phyloP scores from a whole-genome alignment of 2,888 invertebrate species.

The Anoplius nigerrimus region DNA sequence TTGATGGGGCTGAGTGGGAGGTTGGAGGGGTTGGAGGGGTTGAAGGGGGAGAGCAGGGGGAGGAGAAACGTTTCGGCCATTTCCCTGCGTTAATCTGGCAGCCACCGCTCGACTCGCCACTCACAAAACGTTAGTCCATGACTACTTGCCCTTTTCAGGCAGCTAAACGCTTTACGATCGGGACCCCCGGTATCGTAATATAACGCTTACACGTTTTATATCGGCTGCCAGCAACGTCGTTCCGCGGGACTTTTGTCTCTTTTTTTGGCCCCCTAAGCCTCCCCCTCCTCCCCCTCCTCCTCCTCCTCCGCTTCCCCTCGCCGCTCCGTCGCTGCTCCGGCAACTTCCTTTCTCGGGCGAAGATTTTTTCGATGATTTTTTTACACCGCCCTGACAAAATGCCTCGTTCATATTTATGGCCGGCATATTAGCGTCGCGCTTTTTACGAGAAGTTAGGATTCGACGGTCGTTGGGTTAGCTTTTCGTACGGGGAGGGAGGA shows the following conservation, averaged over 20 bases:
- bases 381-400: slow-evolving; percentile 61
- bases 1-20: too few species aligned
- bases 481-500: too few species aligned
- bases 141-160: slow-evolving; percentile 33
- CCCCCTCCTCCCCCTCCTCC: too few species aligned
- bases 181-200: slow-evolving; percentile 32
- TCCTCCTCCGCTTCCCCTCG: too few species aligned
- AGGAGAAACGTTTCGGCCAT: slow-evolving; percentile 3
- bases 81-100: slow-evolving; percentile 5
- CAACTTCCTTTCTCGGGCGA: slow-evolving; percentile 1
- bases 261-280: neutral
- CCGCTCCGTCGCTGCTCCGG: too few species aligned
- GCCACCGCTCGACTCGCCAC: neutral
- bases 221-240: neutral
- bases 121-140: slow-evolving; percentile 6
- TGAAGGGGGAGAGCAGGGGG: neutral
- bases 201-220: slow-evolving; percentile 47
- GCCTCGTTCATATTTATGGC: slow-evolving; percentile 62
- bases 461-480: neutral
- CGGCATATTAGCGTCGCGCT: slow-evolving; percentile 58
- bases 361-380: slow-evolving; percentile 63
- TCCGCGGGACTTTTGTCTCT: neutral
- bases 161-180: slow-evolving; percentile 31
- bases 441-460: slow-evolving; percentile 10
- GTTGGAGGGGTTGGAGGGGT: neutral